A percentile compares a stretch with the other conserved stretches of the same genome.
Evolutionary conservation across 2,797 vertebrate genomes (phyloP).

Genomic region (Leptodactylus fallax): DNA sequence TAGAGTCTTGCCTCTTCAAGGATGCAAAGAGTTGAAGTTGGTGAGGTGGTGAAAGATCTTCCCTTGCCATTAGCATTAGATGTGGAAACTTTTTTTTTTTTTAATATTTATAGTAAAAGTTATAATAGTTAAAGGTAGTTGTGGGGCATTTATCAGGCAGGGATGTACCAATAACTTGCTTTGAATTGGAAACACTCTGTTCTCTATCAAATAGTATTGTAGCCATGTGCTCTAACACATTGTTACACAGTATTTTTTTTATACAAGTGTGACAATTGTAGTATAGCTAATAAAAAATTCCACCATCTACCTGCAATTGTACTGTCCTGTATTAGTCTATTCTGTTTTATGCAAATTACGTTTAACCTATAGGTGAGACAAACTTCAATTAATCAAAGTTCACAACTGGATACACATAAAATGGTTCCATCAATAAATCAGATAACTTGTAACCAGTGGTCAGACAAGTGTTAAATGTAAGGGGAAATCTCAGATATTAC

Average conservation of each 20-base stretch:
- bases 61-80: background rate
- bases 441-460: slow-evolving; percentile 39
- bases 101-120: background rate
- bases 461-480: slow-evolving; percentile 50
- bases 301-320: background rate
- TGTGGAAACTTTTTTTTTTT: background rate
- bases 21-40: too few species aligned
- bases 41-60: too few species aligned
- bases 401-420: slow-evolving; percentile 43
- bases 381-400: slow-evolving; percentile 16
- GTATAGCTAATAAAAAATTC: background rate
- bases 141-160: background rate
- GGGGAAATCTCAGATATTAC: slow-evolving; percentile 23
- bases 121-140: background rate
- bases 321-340: background rate
- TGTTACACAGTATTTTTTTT: background rate
- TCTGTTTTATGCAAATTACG: slow-evolving; percentile 16
- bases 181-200: background rate
- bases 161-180: background rate
- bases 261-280: background rate
- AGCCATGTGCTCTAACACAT: too few species aligned
- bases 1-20: too few species aligned
- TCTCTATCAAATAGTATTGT: too few species aligned
- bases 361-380: slow-evolving; percentile 20
- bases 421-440: slow-evolving; percentile 36